phyloP scores from a whole-genome alignment of 2,888 invertebrate genomes.

The Mythimna ferrago region DNA sequence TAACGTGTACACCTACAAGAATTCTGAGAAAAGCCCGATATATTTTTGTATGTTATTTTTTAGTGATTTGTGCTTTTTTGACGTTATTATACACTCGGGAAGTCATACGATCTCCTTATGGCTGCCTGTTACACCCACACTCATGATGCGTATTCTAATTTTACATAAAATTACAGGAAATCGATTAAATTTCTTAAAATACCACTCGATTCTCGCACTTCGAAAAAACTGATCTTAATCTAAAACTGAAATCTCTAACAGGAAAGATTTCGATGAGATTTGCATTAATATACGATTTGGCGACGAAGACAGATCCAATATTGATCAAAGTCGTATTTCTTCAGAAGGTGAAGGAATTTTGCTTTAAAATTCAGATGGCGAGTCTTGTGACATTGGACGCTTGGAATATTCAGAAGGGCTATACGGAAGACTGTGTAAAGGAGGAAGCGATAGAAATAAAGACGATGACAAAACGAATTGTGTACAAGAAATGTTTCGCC shows the following conservation, averaged over 20 bases:
- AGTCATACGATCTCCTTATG: conserved; percentile 6
- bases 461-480: conserved; percentile 6
- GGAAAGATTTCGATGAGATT: conserved; percentile 52
- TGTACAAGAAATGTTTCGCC: conserved; percentile 4
- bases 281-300: conserved; percentile 61
- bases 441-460: conserved; percentile 41
- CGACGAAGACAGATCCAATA: conserved; percentile 55
- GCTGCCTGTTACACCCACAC: conserved; percentile 20
- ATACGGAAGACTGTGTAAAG: conserved; percentile 36
- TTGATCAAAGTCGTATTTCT: conserved; percentile 60
- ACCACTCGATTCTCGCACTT: conserved; percentile 33
- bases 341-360: conserved; percentile 46
- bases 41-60: neutral
- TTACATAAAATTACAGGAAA: conserved; percentile 39
- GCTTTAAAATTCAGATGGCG: conserved; percentile 56
- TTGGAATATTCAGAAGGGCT: conserved; percentile 44
- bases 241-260: conserved; percentile 45
- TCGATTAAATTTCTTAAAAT: conserved; percentile 38
- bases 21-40: too few species aligned
- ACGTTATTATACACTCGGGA: neutral
- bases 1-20: too few species aligned
- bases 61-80: neutral
- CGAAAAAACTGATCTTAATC: conserved; percentile 36
- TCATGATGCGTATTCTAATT: conserved; percentile 40
- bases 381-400: conserved; percentile 47